Conservation (phyloP, 92 coral and sea anemone genomes). For the Pocillopora grandis region DNA sequence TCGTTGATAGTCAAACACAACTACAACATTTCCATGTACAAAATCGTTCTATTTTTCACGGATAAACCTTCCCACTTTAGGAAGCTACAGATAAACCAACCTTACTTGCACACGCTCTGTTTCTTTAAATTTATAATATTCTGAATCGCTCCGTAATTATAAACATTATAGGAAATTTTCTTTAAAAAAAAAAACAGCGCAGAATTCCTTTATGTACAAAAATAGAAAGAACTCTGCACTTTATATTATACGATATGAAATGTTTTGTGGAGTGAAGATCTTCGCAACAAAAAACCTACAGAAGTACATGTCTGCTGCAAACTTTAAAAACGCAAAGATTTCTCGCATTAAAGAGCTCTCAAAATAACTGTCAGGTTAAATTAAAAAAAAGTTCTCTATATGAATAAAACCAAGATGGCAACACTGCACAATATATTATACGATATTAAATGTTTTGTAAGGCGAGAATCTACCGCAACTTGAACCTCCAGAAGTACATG, state of each 20-base stretch:
- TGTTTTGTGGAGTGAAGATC: slow-evolving; percentile 14
- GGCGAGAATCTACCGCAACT: too few relatives aligned
- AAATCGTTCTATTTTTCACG: slow-evolving; percentile 13
- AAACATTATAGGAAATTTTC: slow-evolving; percentile 14
- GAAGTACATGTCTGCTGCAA: not conserved
- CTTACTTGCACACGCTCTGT: not conserved
- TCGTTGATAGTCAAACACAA: not conserved
- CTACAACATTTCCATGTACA: not conserved
- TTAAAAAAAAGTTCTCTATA: not conserved
- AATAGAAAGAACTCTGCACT: slow-evolving; percentile 45
- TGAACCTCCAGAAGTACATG: not conserved
- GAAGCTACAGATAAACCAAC: not conserved
- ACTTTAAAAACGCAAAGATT: not conserved
- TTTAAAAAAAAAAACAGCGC: not conserved
- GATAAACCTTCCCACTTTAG: slow-evolving; percentile 8
- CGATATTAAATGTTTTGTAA: too few relatives aligned
- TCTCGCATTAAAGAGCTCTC: not conserved
- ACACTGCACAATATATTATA: not conserved
- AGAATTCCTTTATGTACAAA: slow-evolving; percentile 52
- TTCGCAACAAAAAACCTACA: not conserved
- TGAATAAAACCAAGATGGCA: not conserved
- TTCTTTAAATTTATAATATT: not conserved
- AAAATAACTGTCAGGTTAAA: not conserved
- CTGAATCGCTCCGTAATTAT: slow-evolving; percentile 19
- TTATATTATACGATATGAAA: slow-evolving; percentile 46